Base-by-base conservation (phyloP, 2,888 invertebrate genomes). In the Augiades crinisus region DNA sequence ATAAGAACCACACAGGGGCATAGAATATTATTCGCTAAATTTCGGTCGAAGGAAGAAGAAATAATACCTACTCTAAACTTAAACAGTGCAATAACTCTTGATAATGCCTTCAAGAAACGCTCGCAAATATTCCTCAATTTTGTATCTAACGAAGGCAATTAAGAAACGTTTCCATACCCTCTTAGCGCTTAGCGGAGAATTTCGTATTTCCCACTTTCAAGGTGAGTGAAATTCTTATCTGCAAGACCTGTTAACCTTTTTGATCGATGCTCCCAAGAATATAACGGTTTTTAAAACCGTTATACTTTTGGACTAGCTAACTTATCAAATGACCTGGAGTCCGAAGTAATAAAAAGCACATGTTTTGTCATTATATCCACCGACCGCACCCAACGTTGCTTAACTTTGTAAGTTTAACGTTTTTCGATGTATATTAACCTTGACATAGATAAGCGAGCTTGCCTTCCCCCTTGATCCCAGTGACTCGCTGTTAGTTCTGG, bases 401-500 rank as follows among this genome's bases (percentile, higher is more conserved):
- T n/a, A n/a, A n/a, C n/a, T n/a, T n/a, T n/a, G n/a, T n/a, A n/a
- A n/a, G n/a, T n/a, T n/a, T n/a, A n/a, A n/a, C n/a, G n/a, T n/a
- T n/a, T n/a, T n/a, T n/a, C n/a, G n/a, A n/a, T n/a, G n/a, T n/a
- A 33, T 40, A 38, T 50, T 24, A 47, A 54, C 61, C 61, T 61
- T 61, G 60, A 61, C 59, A 59, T 53, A 53, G 54, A 57, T 56
- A 53, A 44, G 45, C 40, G 12, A 8, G 5, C 46, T 51, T 56
- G 50, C 40, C 33, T 52, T 51, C 22, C 31, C 47, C 41, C 41
- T 41, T 55, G 55, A 47, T 51, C 22, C 57, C 51, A 53, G 54
- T 55, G 58, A 57, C 54, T 46, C 44, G 19, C n/a, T 5, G 41
- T 47, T 24, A 22, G 31, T 57, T 53, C 73, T 75, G 78, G 77